Base-by-base conservation (phyloP, 2,888 invertebrate genomes). In the Pasiphila rectangulata region DNA sequence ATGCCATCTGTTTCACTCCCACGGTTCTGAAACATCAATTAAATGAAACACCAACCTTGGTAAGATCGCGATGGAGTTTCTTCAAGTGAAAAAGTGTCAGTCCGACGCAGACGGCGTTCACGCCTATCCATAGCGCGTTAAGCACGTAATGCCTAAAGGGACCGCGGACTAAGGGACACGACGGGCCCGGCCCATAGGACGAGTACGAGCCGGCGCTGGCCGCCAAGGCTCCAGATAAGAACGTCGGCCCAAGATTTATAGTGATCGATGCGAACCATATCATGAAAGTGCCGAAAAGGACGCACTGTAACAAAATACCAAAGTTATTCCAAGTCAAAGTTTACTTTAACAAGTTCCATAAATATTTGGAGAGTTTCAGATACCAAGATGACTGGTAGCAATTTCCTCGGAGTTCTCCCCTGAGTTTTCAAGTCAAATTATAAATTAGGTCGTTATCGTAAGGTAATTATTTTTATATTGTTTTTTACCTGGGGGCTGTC, bases 221-320 rank as follows among this genome's bases (percentile, higher is more conserved):
- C 6, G 95, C 95, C 56, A 95, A 82, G 29, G 95, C 95, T 37
- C 95, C 95, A 70, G 92, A 94, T 68, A 96, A 89, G 83, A 96
- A 95, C 21, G 95, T 95, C 19, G 96, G 96, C 16, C 96, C 96
- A 63, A 97, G 91, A 86, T 97, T 96, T 77, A 96, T 95, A 39
- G 96, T 95, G 73, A 96, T 94, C 57, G 95, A 95, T 41, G 96
- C 95, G 84, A 97, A 96, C 96, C 96, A 97, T 72, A 96, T 96
- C 93, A 96, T 96, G 81, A 95, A 95, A 40, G 96, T 93, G 54
- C 96, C 96, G 82, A 97, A 97, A 36, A 96, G 90, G 53, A 96
- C 95, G 82, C 97, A 97, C 91, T 95, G 94, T 12, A 85, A 86
- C 69, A 82, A 81, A 67, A 40, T 23, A 40, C 9, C n/a, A 16